These are phyloP conservation scores for Raphicerus campestris DNA, from an alignment of 2,113 vertebrate genomes.

Conservation along the genomic window DNA sequence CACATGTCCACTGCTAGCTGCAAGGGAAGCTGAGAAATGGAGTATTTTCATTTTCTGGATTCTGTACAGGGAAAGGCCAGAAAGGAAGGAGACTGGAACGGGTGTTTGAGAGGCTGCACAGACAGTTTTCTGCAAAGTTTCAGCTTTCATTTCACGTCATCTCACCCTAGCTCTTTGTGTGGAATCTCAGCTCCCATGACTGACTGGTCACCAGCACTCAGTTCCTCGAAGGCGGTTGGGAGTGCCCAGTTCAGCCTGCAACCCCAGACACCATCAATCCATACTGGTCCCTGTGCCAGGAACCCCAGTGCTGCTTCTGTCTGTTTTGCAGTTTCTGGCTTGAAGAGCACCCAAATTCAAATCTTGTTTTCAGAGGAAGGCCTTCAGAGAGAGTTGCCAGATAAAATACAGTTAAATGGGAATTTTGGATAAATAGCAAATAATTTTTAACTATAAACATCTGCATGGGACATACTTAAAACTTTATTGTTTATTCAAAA, in stretches of 20 bases:
- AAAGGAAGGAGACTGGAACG: not conserved
- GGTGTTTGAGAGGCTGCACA: not conserved
- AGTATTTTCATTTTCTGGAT: not conserved
- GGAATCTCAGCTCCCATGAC: accelerated
- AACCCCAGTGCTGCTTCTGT: not conserved
- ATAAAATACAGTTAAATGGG: not conserved
- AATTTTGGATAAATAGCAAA: not conserved
- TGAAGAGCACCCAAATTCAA: not conserved
- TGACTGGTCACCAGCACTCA: not conserved
- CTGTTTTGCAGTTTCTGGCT: not conserved
- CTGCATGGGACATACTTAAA: not conserved
- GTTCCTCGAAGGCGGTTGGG: accelerated
- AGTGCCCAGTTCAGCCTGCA: not conserved
- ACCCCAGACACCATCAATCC: too few relatives aligned
- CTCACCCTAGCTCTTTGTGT: too few relatives aligned
- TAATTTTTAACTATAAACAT: not conserved
- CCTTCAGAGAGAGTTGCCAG: not conserved
- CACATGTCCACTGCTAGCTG: not conserved
- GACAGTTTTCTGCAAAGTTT: not conserved
- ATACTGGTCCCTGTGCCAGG: not conserved
- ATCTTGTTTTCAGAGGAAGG: not conserved
- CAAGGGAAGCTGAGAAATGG: not conserved
- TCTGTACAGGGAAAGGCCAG: not conserved
- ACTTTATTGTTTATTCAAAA: not conserved
- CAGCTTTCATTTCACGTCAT: not conserved